Evolutionary conservation across 1,140 invertebrate genomes (phyloP).

Genomic region (Uloborus diversus): DNA sequence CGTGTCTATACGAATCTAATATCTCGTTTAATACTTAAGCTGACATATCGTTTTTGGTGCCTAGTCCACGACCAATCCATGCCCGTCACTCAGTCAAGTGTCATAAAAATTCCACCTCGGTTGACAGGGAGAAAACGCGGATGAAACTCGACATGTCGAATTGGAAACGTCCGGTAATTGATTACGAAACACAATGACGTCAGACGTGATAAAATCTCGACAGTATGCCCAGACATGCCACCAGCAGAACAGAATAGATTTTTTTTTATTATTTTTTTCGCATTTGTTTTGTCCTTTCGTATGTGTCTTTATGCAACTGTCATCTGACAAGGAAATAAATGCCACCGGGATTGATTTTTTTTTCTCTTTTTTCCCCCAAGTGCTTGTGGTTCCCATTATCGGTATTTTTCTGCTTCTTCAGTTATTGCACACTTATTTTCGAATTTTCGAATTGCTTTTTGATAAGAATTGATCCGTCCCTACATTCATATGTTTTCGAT

Average conservation of each 20-base stretch:
- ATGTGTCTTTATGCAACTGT: neutral
- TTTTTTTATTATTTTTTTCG: neutral
- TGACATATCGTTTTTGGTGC: no score
- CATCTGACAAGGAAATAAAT: no score
- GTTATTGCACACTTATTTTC: neutral
- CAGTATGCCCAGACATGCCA: neutral
- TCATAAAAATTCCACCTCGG: conserved; percentile 6
- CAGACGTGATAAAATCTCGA: conserved; percentile 27
- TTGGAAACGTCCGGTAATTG: conserved; percentile 27
- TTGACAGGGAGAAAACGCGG: neutral
- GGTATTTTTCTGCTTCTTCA: neutral
- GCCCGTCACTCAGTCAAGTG: conserved; percentile 11
- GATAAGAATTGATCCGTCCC: no score
- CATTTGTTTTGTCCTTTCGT: neutral
- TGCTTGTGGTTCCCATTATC: conserved; percentile 1
- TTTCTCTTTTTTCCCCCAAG: no score
- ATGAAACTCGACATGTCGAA: conserved; percentile 14
- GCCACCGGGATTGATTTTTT: no score
- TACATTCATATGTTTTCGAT: no score
- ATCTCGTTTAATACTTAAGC: no score
- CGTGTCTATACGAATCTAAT: no score
- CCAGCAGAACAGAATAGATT: neutral
- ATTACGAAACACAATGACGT: conserved; percentile 40
- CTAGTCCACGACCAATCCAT: no score
- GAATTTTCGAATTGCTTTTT: conserved; percentile 1